Base-by-base conservation (phyloP, 2,888 invertebrate genomes). In the Nymphalis urticae region DNA sequence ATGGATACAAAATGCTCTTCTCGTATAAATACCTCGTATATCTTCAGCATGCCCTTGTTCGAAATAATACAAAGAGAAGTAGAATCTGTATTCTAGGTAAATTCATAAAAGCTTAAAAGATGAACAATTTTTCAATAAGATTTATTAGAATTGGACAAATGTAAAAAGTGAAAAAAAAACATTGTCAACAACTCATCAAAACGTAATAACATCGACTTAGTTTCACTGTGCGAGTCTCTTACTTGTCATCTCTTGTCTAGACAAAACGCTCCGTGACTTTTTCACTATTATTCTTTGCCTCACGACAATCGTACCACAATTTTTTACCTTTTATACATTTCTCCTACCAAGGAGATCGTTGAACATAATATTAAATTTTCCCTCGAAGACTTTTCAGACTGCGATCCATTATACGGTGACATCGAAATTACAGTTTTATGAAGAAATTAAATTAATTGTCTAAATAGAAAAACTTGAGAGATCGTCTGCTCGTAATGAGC, bases 201-300 rank as follows among this genome's bases (percentile, higher is more conserved):
- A 86, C 84, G 85, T 84, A 88, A 89, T 89, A 88, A 87, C 82
- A 79, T 75, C 78, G 79, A 81, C 84, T 85, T 85, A 85, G 81
- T 73, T 77, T 77, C 74, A 73, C 74, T 72, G 77, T 77, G 76
- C 77, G 78, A 76, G 80, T 76, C 78, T 78, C 71, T 78, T 75
- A 75, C 80, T 83, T 84, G 83, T 84, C 85, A 82, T 83, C 85
- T 82, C 82, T 80, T 72, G 90, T 90, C 90, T 91, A 90, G 91
- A 91, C 91, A 88, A 86, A 86, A 84, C 82, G 81, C 77, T 79
- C 75, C 89, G 90, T 88, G 90, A 89, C 91, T 91, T 89, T 87
- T 87, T 84, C 86, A 81, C 86, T 82, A 86, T 88, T 82, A 86
- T 87, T 85, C 85, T 80, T 84, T 80, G 83, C 87, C 85, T 88